Base-by-base conservation (phyloP, 92 coral and sea anemone species). In the Actinernus sp. region DNA sequence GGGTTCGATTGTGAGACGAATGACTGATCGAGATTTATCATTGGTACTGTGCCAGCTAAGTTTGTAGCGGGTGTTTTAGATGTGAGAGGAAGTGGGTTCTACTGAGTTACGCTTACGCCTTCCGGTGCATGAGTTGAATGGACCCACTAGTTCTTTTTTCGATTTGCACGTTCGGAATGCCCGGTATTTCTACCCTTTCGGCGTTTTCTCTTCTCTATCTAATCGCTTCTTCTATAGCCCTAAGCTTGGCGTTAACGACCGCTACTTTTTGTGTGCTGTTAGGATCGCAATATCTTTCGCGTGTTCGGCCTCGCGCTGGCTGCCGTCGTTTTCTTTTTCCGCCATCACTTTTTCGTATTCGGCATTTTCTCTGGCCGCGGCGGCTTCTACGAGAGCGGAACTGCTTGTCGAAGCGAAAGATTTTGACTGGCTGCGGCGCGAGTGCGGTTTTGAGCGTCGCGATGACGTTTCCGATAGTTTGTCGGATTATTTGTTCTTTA, bases 271-370 rank as follows among this genome's bases (percentile, higher is more conserved):
- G 6, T 55, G 13, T 1, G 61, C 61, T 1, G 41, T 44, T n/a
- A 55, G 33, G 21, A 55, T 55, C 3, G 61, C 43, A 5, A 55
- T n/a, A n/a, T n/a, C n/a, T n/a, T n/a, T n/a, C n/a, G n/a, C n/a
- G n/a, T n/a, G n/a, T n/a, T n/a, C n/a, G n/a, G n/a, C n/a, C n/a
- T n/a, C n/a, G n/a, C n/a, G 61, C 8, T 30, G 61, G 18, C 21
- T 30, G 22, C 22, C 41, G 4, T 55, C 61, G 23, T 7, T 22
- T 16, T 29, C 40, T 32, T 19, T 25, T 26, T n/a, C n/a, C n/a
- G n/a, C n/a, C n/a, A n/a, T n/a, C n/a, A n/a, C n/a, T n/a, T n/a
- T n/a, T n/a, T n/a, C n/a, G n/a, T n/a, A n/a, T n/a, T n/a, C n/a
- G n/a, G n/a, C n/a, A n/a, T n/a, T n/a, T n/a, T n/a, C n/a, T n/a